phyloP scores from a whole-genome alignment of 1,140 invertebrate species.

The Cecropterus lyciades region DNA sequence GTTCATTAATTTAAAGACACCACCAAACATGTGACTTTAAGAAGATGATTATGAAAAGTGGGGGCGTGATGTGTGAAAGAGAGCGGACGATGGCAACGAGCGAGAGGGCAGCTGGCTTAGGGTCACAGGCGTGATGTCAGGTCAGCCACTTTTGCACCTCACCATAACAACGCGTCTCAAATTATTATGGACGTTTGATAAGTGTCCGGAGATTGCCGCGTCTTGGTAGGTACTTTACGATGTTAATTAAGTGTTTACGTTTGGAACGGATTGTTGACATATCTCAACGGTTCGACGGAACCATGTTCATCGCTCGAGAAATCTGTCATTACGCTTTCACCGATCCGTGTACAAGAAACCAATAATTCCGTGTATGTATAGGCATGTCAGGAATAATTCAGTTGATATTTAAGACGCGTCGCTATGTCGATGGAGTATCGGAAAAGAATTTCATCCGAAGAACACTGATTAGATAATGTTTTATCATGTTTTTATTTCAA shows the following conservation, averaged over 20 bases:
- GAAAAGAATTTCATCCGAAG: conserved; percentile 50
- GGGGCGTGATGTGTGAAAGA: conserved; percentile 77
- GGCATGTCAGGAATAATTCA: conserved; percentile 49
- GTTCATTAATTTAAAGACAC: conserved; percentile 77
- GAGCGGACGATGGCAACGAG: conserved; percentile 51
- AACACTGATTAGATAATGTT: conserved; percentile 58
- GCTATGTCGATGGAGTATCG: conserved; percentile 39
- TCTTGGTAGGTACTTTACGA: conserved; percentile 79
- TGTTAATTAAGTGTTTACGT: conserved; percentile 77
- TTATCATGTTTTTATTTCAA: conserved; percentile 57
- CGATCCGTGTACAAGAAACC: conserved; percentile 24
- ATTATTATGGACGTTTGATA: conserved; percentile 85
- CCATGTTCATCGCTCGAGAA: conserved; percentile 11
- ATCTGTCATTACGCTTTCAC: conserved; percentile 38
- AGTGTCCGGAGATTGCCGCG: conserved; percentile 76
- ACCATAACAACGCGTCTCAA: conserved; percentile 84
- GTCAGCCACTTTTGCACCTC: conserved; percentile 85
- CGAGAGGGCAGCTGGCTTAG: conserved; percentile 53
- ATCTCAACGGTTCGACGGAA: conserved; percentile 29
- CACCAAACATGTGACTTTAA: conserved; percentile 78
- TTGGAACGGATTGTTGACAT: conserved; percentile 42
- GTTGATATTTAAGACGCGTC: conserved; percentile 38
- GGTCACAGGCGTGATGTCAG: conserved; percentile 84
- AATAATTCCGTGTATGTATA: conserved; percentile 25
- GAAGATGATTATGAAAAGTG: conserved; percentile 79